Evolutionary conservation across 92 coral and sea anemone species (phyloP).

Genomic region (Pocillopora grandis): DNA sequence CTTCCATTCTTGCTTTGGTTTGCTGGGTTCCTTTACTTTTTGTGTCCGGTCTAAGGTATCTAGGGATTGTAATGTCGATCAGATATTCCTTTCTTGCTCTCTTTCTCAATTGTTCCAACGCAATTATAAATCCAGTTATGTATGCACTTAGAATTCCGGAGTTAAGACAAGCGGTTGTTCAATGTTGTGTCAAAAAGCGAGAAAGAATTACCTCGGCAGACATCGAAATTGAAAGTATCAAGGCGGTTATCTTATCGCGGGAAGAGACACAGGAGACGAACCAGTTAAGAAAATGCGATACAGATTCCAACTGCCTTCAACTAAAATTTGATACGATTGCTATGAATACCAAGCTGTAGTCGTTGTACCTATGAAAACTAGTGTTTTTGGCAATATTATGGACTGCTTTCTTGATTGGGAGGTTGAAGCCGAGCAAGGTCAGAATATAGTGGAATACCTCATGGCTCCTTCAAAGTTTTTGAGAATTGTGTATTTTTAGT

Average conservation of each 20-base stretch:
- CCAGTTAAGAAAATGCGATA: too few relatives aligned
- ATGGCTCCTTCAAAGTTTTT: too few relatives aligned
- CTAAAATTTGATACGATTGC: background rate
- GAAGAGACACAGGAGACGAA: background rate
- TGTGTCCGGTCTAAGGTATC: background rate
- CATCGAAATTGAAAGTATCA: background rate
- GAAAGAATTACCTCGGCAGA: too few relatives aligned
- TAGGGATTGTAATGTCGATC: background rate
- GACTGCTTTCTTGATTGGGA: too few relatives aligned
- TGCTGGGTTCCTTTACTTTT: background rate
- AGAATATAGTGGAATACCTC: too few relatives aligned
- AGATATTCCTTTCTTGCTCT: background rate
- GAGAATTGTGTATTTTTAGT: too few relatives aligned
- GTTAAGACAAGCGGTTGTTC: background rate
- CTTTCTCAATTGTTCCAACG: background rate
- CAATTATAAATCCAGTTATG: background rate
- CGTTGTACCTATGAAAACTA: too few relatives aligned
- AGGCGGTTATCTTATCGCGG: background rate
- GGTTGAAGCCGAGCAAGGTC: too few relatives aligned
- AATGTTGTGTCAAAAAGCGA: background rate
- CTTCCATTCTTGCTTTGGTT: background rate
- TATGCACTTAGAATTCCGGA: conserved; percentile 7
- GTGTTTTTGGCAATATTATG: too few relatives aligned
- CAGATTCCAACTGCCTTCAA: too few relatives aligned
- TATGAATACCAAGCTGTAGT: background rate